A percentile compares a stretch with the other conserved stretches of the same genome.
Evolutionary conservation across 2,113 vertebrate species (phyloP).

Genomic region (Pterocles orientalis): DNA sequence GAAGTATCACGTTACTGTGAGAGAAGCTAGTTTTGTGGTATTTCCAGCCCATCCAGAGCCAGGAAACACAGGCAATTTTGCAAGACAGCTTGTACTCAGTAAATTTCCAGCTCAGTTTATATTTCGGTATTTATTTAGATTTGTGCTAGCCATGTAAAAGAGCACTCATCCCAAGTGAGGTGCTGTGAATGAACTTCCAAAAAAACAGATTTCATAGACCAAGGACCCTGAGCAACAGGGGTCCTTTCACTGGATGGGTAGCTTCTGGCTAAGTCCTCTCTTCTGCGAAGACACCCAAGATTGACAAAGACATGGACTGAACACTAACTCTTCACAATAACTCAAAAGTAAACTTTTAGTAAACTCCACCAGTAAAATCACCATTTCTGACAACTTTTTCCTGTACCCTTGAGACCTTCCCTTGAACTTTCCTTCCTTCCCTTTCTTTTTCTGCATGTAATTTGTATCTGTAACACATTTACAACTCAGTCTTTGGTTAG

Average conservation of each 20-base stretch:
- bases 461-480: neutral
- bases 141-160: constrained; percentile 8
- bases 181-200: neutral
- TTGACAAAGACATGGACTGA: neutral
- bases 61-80: constrained; percentile 63
- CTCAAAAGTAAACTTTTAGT: neutral
- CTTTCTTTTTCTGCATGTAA: neutral
- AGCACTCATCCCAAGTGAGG: constrained; percentile 10
- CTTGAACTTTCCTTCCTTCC: neutral
- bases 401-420: neutral
- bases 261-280: neutral
- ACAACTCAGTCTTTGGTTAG: neutral
- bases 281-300: neutral
- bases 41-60: constrained; percentile 56
- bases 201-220: neutral
- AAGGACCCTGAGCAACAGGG: neutral
- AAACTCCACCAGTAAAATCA: neutral
- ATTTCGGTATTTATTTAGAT: constrained; percentile 53
- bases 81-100: constrained; percentile 59
- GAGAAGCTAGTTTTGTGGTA: constrained; percentile 37
- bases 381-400: neutral
- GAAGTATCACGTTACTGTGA: constrained; percentile 46
- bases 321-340: neutral
- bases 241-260: neutral
- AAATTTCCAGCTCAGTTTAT: constrained; percentile 59